Conservation (phyloP, 2,888 invertebrate genomes). For the Cyrtodaria siliqua region DNA sequence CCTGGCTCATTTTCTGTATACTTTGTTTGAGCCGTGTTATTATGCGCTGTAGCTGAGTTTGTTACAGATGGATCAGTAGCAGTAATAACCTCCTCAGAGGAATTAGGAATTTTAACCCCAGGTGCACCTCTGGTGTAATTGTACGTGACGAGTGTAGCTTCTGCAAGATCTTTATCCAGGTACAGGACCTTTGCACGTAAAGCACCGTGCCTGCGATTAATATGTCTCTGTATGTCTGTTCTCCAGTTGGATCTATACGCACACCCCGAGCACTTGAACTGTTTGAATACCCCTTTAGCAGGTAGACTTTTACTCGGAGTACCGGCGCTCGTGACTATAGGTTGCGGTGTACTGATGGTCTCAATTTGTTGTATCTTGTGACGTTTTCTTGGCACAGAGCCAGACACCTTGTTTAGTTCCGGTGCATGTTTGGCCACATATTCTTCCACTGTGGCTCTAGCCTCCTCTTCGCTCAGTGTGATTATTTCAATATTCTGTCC, state of each 20-base stretch:
- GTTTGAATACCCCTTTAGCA: slow-evolving; percentile 35
- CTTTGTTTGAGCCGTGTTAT: too few species aligned
- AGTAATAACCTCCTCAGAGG: too few species aligned
- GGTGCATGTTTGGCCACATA: slow-evolving; percentile 57
- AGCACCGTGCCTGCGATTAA: slow-evolving; percentile 88
- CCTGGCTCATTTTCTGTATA: too few species aligned
- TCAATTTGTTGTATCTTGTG: slow-evolving; percentile 38
- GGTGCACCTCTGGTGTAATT: slow-evolving; percentile 50
- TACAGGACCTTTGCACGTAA: slow-evolving; percentile 68
- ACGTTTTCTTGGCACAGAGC: slow-evolving; percentile 25
- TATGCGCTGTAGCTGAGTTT: too few species aligned
- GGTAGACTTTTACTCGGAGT: too few species aligned
- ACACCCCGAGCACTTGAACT: slow-evolving; percentile 96
- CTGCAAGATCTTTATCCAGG: slow-evolving; percentile 75
- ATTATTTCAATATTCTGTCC: slow-evolving; percentile 72
- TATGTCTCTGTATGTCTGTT: slow-evolving; percentile 98
- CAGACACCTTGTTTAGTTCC: slow-evolving; percentile 30
- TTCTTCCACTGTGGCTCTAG: slow-evolving; percentile 77
- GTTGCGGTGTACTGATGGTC: background rate
- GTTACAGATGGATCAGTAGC: too few species aligned
- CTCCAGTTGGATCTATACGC: slow-evolving; percentile 98
- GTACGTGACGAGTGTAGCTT: slow-evolving; percentile 65
- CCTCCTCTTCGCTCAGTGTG: slow-evolving; percentile 80
- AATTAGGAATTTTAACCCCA: too few species aligned
- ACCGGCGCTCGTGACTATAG: too few species aligned